Evolutionary conservation across 2,888 invertebrate species (phyloP), one percentile per base, ranked within the genome.

Genomic region (Lamproptera curius): DNA sequence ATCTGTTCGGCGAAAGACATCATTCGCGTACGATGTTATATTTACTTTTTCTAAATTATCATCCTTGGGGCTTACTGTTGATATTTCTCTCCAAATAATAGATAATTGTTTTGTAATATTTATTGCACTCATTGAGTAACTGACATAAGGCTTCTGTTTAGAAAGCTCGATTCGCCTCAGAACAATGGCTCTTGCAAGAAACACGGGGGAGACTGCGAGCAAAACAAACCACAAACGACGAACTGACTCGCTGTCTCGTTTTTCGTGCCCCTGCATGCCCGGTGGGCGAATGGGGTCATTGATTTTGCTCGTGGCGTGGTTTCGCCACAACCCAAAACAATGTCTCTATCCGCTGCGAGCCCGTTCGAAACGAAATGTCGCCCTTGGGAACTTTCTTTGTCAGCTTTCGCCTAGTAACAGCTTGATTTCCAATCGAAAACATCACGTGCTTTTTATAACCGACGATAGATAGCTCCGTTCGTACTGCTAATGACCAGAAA

Each of bases 241-340:
- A 28, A n/a, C 9, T n/a, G 10, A 28, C 28, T 5, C n/a, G 10
- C n/a, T 26, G 35, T 26, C 36, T 26, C 26, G 28, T 44, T 44
- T 20, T 28, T 16, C 1, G 14, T 28, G 17, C 31, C 4, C 10
- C 11, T 5, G 39, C 13, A 26, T 14, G 28, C 4, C 13, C 35
- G 42, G 9, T 28, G 14, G 11, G 20, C 36, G n/a, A 47, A 42
- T 26, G 42, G 15, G 42, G 37, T 33, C 37, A 42, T 47, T 42
- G 42, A 47, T 47, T 47, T 42, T 31, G 28, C 31, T 31, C 35
- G 15, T 23, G 33, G 16, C 10, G n/a, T 6, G 20, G 2, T 20
- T 23, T 17, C 35, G 16, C 10, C n/a, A 4, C 26, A 34, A 35
- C 40, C 16, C 13, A 41, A 41, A 40, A 26, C 34, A 40, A 35